These are phyloP conservation scores for Dryobotodes eremita DNA, from an alignment of 2,888 invertebrate species.

Conservation along the genomic window DNA sequence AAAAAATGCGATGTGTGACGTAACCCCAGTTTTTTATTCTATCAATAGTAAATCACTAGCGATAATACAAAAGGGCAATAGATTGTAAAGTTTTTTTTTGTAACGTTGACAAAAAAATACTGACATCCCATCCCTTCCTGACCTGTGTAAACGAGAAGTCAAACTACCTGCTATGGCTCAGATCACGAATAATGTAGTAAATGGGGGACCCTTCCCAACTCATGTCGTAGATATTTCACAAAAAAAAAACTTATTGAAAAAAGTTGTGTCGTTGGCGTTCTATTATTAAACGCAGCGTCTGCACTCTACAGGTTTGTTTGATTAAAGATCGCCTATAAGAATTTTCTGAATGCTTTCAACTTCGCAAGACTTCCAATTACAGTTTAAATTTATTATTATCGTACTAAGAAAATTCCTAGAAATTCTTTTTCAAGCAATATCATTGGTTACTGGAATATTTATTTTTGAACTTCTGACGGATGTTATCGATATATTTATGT, in stretches of 20 bases:
- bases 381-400: constrained; percentile 6
- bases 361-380: constrained; percentile 22
- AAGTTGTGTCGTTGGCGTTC: constrained; percentile 57
- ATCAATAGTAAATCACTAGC: constrained; percentile 54
- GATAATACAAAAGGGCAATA: constrained; percentile 54
- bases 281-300: constrained; percentile 39
- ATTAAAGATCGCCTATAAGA: constrained; percentile 33
- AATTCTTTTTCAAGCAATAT: constrained; percentile 3
- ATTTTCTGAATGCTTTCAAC: constrained; percentile 25
- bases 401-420: not conserved
- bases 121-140: constrained; percentile 54
- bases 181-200: constrained; percentile 53
- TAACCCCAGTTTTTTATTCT: constrained; percentile 40
- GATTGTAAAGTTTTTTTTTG: constrained; percentile 48
- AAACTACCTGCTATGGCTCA: constrained; percentile 64
- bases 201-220: constrained; percentile 44
- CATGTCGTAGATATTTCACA: constrained; percentile 45
- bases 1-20: constrained; percentile 25
- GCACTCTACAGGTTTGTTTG: constrained; percentile 43
- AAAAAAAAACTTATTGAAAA: constrained; percentile 51
- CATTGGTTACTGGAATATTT: constrained; percentile 13
- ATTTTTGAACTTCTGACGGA: constrained; percentile 11
- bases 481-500: constrained; percentile 23
- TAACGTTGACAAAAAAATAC: constrained; percentile 46
- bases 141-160: constrained; percentile 61